Conservation (phyloP, 2,888 invertebrate genomes). For the Drosophila prolongata region DNA sequence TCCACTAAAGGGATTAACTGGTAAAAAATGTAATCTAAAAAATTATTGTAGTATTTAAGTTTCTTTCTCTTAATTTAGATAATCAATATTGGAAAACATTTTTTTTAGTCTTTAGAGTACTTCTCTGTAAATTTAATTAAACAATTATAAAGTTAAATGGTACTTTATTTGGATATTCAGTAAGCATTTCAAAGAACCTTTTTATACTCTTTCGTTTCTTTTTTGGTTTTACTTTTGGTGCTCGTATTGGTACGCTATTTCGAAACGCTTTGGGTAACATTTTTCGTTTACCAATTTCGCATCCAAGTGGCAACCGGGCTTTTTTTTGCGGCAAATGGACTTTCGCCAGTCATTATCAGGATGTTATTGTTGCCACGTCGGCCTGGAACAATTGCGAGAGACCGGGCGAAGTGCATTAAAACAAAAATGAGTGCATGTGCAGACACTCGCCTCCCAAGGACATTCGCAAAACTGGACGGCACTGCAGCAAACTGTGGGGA, state of each 20-base stretch:
- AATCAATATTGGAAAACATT: too few relatives aligned
- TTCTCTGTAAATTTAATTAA: too few relatives aligned
- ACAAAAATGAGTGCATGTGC: constrained; percentile 59
- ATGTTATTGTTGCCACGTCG: constrained; percentile 48
- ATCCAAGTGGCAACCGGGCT: constrained; percentile 9
- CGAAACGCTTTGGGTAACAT: background rate
- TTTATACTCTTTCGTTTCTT: background rate
- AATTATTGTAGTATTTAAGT: too few relatives aligned
- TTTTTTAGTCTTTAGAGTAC: too few relatives aligned
- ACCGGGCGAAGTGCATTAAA: constrained; percentile 21
- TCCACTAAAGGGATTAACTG: too few relatives aligned
- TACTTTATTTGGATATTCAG: too few relatives aligned
- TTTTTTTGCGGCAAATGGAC: constrained; percentile 51
- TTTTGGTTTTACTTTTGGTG: too few relatives aligned
- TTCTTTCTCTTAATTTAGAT: too few relatives aligned
- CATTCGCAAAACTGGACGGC: constrained; percentile 1
- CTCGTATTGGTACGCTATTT: background rate
- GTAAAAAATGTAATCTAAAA: too few relatives aligned
- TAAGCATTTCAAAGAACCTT: too few relatives aligned
- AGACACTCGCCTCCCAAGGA: constrained; percentile 21
- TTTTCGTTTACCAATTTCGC: background rate
- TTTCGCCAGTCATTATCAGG: constrained; percentile 77
- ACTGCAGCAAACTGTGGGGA: background rate
- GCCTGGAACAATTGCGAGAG: constrained; percentile 15
- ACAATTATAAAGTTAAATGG: too few relatives aligned